phyloP scores from a whole-genome alignment of 30 jellyfish, hydroid and myxozoan species.

The Turritopsis rubra region DNA sequence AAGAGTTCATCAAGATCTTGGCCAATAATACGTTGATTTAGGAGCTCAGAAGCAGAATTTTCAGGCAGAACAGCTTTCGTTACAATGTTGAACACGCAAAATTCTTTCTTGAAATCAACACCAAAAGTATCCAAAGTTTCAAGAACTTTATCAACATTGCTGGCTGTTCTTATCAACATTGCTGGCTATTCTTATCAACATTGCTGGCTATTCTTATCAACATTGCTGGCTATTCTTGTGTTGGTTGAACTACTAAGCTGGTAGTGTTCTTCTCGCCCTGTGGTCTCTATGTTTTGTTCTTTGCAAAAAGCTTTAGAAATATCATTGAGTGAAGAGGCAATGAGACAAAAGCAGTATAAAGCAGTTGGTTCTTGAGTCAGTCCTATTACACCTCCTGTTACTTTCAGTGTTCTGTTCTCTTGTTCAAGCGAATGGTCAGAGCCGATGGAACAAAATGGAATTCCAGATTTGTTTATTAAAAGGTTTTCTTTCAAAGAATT shows the following conservation, averaged over 20 bases:
- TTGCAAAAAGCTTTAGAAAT: conserved; percentile 22
- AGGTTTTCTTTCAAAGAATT: conserved; percentile 18
- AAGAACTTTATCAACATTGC: not conserved
- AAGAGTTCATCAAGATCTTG: not conserved
- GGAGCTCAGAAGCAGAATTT: conserved; percentile 11
- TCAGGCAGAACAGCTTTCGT: conserved; percentile 19
- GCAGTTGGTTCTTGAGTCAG: conserved; percentile 32
- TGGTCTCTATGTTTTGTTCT: conserved; percentile 13
- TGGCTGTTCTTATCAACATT: conserved; percentile 4
- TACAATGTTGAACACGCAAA: conserved; percentile 3
- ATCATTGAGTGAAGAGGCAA: conserved; percentile 18
- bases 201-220: conserved; percentile 11
- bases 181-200: not conserved
- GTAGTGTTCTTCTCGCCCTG: conserved; percentile 17
- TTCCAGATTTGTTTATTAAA: conserved; percentile 27
- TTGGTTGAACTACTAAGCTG: conserved; percentile 32
- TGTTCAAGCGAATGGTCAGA: conserved; percentile 37
- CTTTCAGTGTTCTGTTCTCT: conserved; percentile 27
- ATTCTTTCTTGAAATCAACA: not conserved
- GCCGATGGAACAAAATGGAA: conserved; percentile 32
- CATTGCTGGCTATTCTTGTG: conserved; percentile 22
- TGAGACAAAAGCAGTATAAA: conserved; percentile 24
- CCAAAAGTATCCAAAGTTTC: not conserved
- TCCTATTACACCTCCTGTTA: conserved; percentile 29
- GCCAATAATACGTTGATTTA: conserved; percentile 9